These are phyloP conservation scores for Panulirus ornatus DNA, from an alignment of 1,140 invertebrate species.

Conservation along the genomic window DNA sequence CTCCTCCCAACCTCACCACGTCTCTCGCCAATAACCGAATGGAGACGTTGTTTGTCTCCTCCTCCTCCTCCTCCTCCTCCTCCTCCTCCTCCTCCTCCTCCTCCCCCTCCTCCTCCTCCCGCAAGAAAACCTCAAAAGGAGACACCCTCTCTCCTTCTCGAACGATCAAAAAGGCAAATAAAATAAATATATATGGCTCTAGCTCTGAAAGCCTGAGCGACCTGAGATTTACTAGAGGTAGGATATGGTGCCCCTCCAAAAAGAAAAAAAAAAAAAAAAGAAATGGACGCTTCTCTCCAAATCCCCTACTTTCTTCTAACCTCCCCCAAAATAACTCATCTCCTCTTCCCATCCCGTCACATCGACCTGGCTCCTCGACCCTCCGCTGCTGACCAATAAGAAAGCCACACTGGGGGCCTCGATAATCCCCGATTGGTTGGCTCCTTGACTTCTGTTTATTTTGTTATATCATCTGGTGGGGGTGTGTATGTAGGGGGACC, in stretches of 20 bases:
- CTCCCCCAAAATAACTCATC: no score
- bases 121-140: no score
- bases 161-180: no score
- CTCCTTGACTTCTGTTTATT: not conserved
- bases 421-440: slow-evolving; percentile 16
- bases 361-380: slow-evolving; percentile 1
- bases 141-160: no score
- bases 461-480: not conserved
- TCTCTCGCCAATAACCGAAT: not conserved
- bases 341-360: not conserved
- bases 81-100: not conserved
- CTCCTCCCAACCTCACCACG: not conserved
- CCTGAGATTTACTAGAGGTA: no score
- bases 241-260: no score
- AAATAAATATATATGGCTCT: no score
- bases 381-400: slow-evolving; percentile 1
- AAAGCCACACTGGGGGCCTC: not conserved
- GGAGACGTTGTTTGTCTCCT: not conserved
- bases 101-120: not conserved
- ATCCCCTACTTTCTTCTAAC: no score
- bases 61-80: not conserved
- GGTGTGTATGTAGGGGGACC: no score
- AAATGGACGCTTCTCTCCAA: no score
- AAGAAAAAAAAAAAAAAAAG: no score
- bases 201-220: no score